These are phyloP conservation scores for Rhyacichthys aspro DNA, from an alignment of 2,797 vertebrate genomes.

Conservation along the genomic window DNA sequence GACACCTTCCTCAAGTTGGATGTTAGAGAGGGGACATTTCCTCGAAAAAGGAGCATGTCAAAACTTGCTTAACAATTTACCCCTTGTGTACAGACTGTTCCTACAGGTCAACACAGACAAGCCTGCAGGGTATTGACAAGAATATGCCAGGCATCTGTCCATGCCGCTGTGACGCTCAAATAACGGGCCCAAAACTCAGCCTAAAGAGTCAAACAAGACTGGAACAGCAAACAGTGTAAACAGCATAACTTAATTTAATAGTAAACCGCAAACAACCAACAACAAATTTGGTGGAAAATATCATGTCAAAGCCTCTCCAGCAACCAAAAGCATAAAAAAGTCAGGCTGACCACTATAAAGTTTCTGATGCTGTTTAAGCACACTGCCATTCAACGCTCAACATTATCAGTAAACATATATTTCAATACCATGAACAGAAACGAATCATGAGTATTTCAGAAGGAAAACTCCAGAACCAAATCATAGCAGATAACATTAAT, in stretches of 20 bases:
- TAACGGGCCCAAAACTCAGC: slow-evolving; percentile 7
- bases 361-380: too few species aligned
- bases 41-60: slow-evolving; percentile 37
- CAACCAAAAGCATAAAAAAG: too few species aligned
- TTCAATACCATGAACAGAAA: background rate
- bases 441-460: background rate
- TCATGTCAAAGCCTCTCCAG: too few species aligned
- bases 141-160: slow-evolving; percentile 52
- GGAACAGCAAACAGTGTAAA: too few species aligned
- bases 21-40: slow-evolving; percentile 26
- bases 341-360: too few species aligned
- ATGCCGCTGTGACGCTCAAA: slow-evolving; percentile 15
- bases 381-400: background rate
- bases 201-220: too few species aligned
- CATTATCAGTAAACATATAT: background rate
- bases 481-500: background rate
- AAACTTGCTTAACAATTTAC: slow-evolving; percentile 55
- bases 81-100: slow-evolving; percentile 25
- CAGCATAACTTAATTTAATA: too few species aligned
- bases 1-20: slow-evolving; percentile 3
- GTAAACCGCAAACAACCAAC: too few species aligned
- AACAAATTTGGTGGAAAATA: too few species aligned
- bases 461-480: background rate
- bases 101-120: slow-evolving; percentile 56
- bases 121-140: slow-evolving; percentile 28